Base-by-base conservation (phyloP, 2,113 vertebrate genomes). In the Atherinomorus stipes region DNA sequence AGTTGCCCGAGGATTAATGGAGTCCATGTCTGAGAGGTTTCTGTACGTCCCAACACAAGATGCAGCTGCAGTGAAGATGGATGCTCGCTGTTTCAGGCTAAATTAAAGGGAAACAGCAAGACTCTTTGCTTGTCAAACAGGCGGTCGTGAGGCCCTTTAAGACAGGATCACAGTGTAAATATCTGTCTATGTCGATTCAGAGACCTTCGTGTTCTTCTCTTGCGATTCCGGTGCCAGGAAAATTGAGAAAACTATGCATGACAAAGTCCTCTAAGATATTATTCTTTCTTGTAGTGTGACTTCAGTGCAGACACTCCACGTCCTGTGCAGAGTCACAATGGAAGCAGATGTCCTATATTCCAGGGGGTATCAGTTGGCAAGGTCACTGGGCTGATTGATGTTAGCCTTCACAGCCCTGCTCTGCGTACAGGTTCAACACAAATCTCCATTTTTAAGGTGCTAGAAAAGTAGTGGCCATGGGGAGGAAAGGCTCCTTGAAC, bases 341-440 rank as follows among this genome's bases (percentile, higher is more conserved):
- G 82, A 75, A 75, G 78, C 74, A 81, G 78, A 75, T 85, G 72
- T 68, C 79, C 84, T 78, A 74, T 87, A 86, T 84, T 88, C 90
- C 87, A 79, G 28, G 34, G 80, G 86, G 88, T 62, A 80, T 80
- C 67, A 51, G 76, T 64, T 80, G 89, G 89, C 90, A 92, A 91
- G 91, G 91, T 91, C 89, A 91, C 71, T 45, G 72, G 42, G 66
- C 81, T 90, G 91, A 92, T 92, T 92, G 89, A 92, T 91, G 85
- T 76, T 88, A 42, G 78, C 76, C 83, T 79, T 80, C 65, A 64
- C 77, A 78, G 84, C 80, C 84, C 64, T 61, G 70, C 75, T 49
- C 83, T 80, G 68, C 64, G 85, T 66, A 62, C 73, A 83, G 88
- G 76, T 91, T 89, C 88, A 80, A 81, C 88, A 87, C 71, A 78